phyloP scores from a whole-genome alignment of 1,140 invertebrate species.

The Drosophila sp. region DNA sequence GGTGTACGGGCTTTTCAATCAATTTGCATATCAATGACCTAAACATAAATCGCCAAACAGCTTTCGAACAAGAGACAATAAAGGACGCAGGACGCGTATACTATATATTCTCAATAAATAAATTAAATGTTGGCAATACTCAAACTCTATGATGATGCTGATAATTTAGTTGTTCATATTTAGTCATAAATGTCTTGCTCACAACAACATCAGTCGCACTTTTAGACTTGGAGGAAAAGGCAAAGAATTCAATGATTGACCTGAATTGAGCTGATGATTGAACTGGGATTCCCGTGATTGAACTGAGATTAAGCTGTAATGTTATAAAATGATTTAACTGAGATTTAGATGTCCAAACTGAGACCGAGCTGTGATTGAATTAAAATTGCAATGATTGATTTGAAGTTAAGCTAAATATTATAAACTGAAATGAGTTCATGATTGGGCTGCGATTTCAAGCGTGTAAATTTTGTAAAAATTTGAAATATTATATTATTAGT shows the following conservation, averaged over 20 bases:
- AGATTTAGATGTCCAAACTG: not conserved
- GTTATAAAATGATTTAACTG: not conserved
- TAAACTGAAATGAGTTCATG: too few species aligned
- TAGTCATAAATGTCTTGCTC: too few species aligned
- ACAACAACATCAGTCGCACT: too few species aligned
- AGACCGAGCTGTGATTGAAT: too few species aligned
- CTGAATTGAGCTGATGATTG: not conserved
- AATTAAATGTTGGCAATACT: conserved; percentile 67
- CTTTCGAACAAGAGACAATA: not conserved
- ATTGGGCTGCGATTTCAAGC: too few species aligned
- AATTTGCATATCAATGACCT: conserved; percentile 74
- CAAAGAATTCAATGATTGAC: not conserved
- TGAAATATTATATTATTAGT: too few species aligned
- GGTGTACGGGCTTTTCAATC: conserved; percentile 59
- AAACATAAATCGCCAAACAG: conserved; percentile 45
- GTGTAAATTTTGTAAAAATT: too few species aligned
- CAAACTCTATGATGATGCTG: not conserved
- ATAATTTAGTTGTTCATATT: too few species aligned
- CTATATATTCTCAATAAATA: conserved; percentile 69
- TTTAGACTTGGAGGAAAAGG: too few species aligned
- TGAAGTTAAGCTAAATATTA: too few species aligned
- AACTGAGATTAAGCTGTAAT: not conserved
- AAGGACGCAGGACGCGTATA: not conserved
- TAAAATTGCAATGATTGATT: too few species aligned
- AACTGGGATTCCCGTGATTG: not conserved